Evolutionary conservation across 2,888 invertebrate species (phyloP), one percentile per base, ranked within the genome.

Genomic region (Rhimphoctona megacephalus): DNA sequence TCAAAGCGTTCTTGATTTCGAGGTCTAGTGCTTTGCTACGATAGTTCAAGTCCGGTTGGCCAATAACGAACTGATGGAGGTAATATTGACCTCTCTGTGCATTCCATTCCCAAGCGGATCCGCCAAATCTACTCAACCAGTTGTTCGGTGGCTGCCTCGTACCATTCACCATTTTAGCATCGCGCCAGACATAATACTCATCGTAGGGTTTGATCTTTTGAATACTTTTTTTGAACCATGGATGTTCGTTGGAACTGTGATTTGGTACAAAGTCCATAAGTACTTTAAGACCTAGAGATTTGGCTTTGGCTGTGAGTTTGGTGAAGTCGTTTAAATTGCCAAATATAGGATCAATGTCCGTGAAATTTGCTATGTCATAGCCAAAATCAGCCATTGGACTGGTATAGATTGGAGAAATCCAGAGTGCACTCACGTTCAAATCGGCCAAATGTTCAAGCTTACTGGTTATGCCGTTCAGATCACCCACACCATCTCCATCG

Each of bases 201-300:
- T 96, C 96, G 91, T 96, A 98, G 0, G 95, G 95, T 0, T 95
- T 95, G 74, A 96, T 95, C 1, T 94, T 94, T 0, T 95, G 94
- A 2, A 96, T 95, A 0, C 98, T 98, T 79, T 96, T 95, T 30
- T 94, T 92, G 94, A 99, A 99, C 97, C 99, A 99, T 0, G 96
- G 95, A 69, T 98, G 97, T 88, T 97, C 95, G 70, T 97, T 96
- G 87, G 97, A 97, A 0, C 97, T 96, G 91, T 98, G 98, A 93
- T 95, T 95, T 0, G 95, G 95, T 3, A 95, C 95, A 87, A 95
- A 95, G 89, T 95, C 95, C 72, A 95, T 87, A 22, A 95, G 93
- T 17, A 94, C 92, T 80, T 92, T 93, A 0, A 94, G 19, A 85
- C 93, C 94, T 97, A 97, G 1, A 70, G 78, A 79, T 43, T 88